Evolutionary conservation across 92 coral and sea anemone genomes (phyloP), one percentile per base, ranked within the genome.

Genomic region (Hydrozoanthus gracilis): DNA sequence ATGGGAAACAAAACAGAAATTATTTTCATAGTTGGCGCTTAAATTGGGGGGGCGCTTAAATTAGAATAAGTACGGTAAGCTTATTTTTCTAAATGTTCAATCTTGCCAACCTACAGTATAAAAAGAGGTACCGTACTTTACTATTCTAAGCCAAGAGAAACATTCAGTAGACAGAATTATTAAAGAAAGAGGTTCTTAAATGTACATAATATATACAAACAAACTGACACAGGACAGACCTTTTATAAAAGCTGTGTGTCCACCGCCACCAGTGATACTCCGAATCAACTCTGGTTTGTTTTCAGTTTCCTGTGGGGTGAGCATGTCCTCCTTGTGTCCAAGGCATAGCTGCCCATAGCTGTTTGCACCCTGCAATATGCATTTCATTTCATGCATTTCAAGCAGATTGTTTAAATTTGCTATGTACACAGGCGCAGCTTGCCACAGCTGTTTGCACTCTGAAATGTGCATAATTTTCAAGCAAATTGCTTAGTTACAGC

Each of bases 281-380:
- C 14, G 51, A 49, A 68, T 77, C 7, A 27, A 70, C 56, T 20
- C 83, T 68, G 83, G 82, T 15, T 58, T 62, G 44, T 17, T 20
- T 18, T 83, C 71, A 13, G 66, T 47, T 49, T 17, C 82, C 73
- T 79, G 78, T 16, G 98, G 98, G 14, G 83, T 35, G 4, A 76
- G 51, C 6, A 79, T 82, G 74, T 94, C 98, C 1, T 90, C 50
- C 18, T 77, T 86, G 83, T 94, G 95, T 15, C 98, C 95, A 69
- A 73, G 86, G 51, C 91, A 86, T 55, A 94, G 91, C 69, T 94
- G 98, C 6, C 98, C 95, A 86, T 94, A 89, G 73, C 95, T 94
- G 77, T 94, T 94, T 61, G 98, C 91, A 49, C 98, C 98, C 98
- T 94, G 51, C 49, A 83, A 76, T n/a, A 46, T 4, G 9, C 4